Evolutionary conservation across 2,797 vertebrate genomes (phyloP), one percentile per base, ranked within the genome.

Genomic region (Protosalanx chinensis): DNA sequence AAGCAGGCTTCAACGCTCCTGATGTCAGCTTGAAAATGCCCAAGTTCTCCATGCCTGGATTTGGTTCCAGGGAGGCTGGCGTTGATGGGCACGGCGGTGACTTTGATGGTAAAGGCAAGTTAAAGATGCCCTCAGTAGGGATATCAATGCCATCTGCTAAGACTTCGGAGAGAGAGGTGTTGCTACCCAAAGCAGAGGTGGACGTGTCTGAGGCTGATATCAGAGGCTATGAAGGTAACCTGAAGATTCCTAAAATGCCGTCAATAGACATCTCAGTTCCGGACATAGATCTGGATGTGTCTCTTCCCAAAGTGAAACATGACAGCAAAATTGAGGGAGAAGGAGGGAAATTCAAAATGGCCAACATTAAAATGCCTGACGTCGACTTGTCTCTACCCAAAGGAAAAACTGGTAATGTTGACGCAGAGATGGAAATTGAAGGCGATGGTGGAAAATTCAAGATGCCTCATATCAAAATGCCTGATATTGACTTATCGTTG

Each of bases 171-270:
- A 87, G 78, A 62, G 93, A 88, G 65, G 79, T 87, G 64, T 77
- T 89, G 64, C 78, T 92, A 27, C 90, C 88, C 4, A 93, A 91
- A 88, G 82, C 86, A 41, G 90, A 86, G 30, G 80, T 91, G 13
- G 92, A 93, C 70, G 86, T 91, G n/a, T 90, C 92, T 64, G 93
- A 93, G 12, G 84, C 81, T 62, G 90, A 92, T 74, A 87, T 91
- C 33, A 87, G 72, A 81, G 81, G 84, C 64, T 92, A 92, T 63
- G 93, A 93, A 29, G 93, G 90, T 46, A 89, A 74, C 35, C 79
- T 92, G 12, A 93, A 88, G 87, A 92, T 93, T 78, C 93, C 92
- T 1, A 90, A 90, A 77, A 86, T 88, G 76, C 91, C 94, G 30
- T 79, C 82, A 0, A 68, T 93, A 72, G 87, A 89, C 46, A 81